A percentile compares a stretch with the other conserved stretches of the same genome.
Evolutionary conservation across 2,888 invertebrate species (phyloP).

Genomic region (Polyploca ridens): DNA sequence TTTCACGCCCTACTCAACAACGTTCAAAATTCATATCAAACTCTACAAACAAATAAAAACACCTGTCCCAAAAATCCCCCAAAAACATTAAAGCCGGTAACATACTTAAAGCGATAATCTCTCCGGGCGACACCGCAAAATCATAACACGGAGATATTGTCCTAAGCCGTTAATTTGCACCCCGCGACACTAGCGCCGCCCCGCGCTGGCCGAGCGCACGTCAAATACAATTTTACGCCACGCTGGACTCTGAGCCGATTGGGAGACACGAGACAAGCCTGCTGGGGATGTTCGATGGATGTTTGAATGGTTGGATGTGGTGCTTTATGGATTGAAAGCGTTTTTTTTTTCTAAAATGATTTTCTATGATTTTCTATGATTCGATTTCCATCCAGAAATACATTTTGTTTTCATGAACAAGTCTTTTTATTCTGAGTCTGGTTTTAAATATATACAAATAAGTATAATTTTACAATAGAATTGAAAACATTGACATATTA

Average conservation of each 20-base stretch:
- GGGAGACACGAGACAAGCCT: conserved; percentile 77
- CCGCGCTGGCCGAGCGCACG: conserved; percentile 66
- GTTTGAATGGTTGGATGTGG: conserved; percentile 39
- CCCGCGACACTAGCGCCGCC: conserved; percentile 28
- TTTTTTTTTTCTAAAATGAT: too few species aligned
- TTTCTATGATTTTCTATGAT: too few species aligned
- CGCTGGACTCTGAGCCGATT: conserved; percentile 82
- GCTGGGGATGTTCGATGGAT: conserved; percentile 40
- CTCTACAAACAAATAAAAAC: conserved; percentile 35
- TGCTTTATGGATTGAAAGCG: conserved; percentile 16
- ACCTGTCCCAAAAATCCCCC: conserved; percentile 45
- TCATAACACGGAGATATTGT: conserved; percentile 80
- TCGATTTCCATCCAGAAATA: too few species aligned
- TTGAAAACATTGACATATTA: too few species aligned
- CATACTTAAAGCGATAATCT: conserved; percentile 73
- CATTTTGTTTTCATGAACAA: too few species aligned
- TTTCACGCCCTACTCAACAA: not conserved
- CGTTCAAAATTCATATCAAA: conserved; percentile 16
- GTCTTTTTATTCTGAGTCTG: too few species aligned
- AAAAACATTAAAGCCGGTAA: conserved; percentile 46
- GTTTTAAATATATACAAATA: too few species aligned
- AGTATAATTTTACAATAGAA: too few species aligned
- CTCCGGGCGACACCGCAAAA: conserved; percentile 47
- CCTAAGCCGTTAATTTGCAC: conserved; percentile 76
- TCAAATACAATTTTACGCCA: conserved; percentile 83